Base-by-base conservation (phyloP, 2,888 invertebrate species). In the Oscheius myriophilus region DNA sequence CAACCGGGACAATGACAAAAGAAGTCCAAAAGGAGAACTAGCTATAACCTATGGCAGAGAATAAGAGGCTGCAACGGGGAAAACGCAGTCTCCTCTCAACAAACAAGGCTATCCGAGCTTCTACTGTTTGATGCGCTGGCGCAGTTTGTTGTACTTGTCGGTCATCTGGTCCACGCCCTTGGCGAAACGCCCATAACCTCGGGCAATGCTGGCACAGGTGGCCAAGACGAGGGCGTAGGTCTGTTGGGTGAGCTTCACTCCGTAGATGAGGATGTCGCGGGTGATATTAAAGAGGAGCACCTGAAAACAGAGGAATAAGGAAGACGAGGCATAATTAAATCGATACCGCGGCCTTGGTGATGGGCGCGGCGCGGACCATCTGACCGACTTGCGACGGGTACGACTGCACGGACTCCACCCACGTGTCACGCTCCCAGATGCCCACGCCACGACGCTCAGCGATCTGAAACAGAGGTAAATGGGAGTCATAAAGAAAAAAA, bases 391-490 rank as follows among this genome's bases (percentile, higher is more conserved):
- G 81, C n/a, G 84, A 76, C 6, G 85, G 85, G 33, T 81, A 78
- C 0, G 80, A 78, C 26, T 78, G 80, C 9, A 85, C 74, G n/a
- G 79, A 78, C 72, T 86, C 86, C 21, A 85, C 84, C 83, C 82
- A 84, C 2, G 84, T 79, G 58, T 81, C 79, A 9, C 85, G 69
- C 68, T 86, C 83, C 86, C 86, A 86, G n/a, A 86, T 79, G 11
- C 86, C 86, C 33, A 87, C 79, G 21, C 86, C 86, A n/a, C 86
- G 76, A 16, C 82, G 75, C 55, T 86, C 85, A 7, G 86, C 86
- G 26, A 86, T 74, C 80, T 81, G 59, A 55, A 68, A 58, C 21
- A 7, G 14, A n/a, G n/a, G n/a, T n/a, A n/a, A n/a, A n/a, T n/a
- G n/a, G 25, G 43, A 23, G 26, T 14, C 18, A 23, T 59, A 23